A percentile compares a stretch with the other conserved stretches of the same genome.
phyloP scores from a whole-genome alignment of 2,113 vertebrate genomes.

The Anguilla japonica region DNA sequence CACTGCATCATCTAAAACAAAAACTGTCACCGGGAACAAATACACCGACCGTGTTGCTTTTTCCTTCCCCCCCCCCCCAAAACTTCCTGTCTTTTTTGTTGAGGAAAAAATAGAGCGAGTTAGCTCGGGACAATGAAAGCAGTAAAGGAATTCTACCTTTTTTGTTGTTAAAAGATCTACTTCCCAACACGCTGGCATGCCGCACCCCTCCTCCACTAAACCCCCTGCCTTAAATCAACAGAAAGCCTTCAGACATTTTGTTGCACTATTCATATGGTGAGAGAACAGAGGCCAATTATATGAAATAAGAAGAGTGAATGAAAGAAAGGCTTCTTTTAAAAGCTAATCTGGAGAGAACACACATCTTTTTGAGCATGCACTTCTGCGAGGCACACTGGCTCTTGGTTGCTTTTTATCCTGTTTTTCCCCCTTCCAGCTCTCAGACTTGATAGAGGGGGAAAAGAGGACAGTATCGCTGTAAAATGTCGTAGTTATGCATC shows the following conservation, averaged over 20 bases:
- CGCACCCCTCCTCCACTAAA: conserved; percentile 2
- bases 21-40: conserved; percentile 27
- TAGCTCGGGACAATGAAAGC: conserved; percentile 33
- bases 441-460: not conserved
- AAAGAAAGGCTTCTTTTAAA: conserved; percentile 36
- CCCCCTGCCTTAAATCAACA: conserved; percentile 37
- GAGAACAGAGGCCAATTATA: conserved; percentile 1
- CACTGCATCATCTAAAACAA: conserved; percentile 29
- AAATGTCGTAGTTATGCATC: not conserved
- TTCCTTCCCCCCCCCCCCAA: not conserved
- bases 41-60: conserved; percentile 24
- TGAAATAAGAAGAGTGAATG: conserved; percentile 15
- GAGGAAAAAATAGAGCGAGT: conserved; percentile 21
- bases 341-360: conserved; percentile 12
- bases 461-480: too few species aligned
- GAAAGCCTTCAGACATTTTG: conserved; percentile 37
- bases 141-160: conserved; percentile 31
- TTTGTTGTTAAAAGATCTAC: conserved; percentile 21
- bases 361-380: not conserved
- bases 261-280: not conserved
- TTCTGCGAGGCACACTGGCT: not conserved
- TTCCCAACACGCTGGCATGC: not conserved
- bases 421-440: not conserved
- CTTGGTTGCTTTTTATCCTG: not conserved
- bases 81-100: conserved; percentile 30